Conservation (phyloP, 2,888 invertebrate genomes). For the Carterocephalus palaemon region DNA sequence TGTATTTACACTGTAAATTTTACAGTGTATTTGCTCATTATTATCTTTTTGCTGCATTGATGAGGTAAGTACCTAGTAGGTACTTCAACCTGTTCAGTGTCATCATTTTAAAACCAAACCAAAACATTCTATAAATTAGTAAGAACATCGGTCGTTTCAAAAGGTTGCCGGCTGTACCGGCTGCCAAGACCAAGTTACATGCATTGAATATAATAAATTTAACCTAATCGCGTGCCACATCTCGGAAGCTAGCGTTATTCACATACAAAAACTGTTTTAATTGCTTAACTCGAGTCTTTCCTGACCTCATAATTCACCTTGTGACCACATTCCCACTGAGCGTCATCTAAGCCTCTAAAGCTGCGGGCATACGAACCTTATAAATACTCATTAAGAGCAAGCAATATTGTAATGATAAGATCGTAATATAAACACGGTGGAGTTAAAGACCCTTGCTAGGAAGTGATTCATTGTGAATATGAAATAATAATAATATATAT, state of each 20-base stretch:
- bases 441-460: too few species aligned
- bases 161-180: conserved; percentile 4
- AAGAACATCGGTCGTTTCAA: conserved; percentile 2
- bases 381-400: conserved; percentile 78
- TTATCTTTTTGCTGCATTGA: too few species aligned
- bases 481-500: too few species aligned
- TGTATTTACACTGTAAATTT: too few species aligned
- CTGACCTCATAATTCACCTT: conserved; percentile 64
- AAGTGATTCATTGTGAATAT: too few species aligned
- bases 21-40: too few species aligned
- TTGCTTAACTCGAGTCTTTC: conserved; percentile 67
- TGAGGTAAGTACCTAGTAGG: too few species aligned
- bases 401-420: conserved; percentile 72
- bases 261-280: conserved; percentile 65
- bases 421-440: conserved; percentile 65
- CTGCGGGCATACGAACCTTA: conserved; percentile 51
- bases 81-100: too few species aligned
- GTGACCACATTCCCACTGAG: conserved; percentile 62
- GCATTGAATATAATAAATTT: conserved; percentile 57
- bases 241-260: conserved; percentile 48
- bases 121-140: not conserved
- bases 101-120: too few species aligned
- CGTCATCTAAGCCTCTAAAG: conserved; percentile 39
- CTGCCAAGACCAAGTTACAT: too few species aligned
- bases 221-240: conserved; percentile 61